A percentile compares a stretch with the other conserved stretches of the same genome.
These are phyloP conservation scores for Drosophila tristis DNA, from an alignment of 1,140 invertebrate genomes.

Conservation along the genomic window DNA sequence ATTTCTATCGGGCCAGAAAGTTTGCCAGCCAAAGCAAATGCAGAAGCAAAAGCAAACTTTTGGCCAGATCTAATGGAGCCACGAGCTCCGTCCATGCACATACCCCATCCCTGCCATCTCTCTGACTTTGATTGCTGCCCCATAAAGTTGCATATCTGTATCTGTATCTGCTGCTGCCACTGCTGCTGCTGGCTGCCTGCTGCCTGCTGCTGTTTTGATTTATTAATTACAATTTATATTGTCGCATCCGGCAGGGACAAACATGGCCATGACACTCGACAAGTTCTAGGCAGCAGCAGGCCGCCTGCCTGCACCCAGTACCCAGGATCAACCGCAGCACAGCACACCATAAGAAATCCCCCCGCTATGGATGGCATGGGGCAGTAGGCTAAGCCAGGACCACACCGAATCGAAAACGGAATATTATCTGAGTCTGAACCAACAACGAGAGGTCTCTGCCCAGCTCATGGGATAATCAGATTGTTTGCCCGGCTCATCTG, in stretches of 20 bases:
- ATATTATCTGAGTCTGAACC: not conserved
- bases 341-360: not conserved
- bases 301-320: too few relatives aligned
- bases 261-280: conserved; percentile 42
- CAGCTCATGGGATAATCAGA: conserved; percentile 11
- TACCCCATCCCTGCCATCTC: not conserved
- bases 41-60: conserved; percentile 28
- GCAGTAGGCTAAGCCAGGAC: not conserved
- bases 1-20: conserved; percentile 29
- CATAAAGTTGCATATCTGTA: conserved; percentile 42
- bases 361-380: not conserved
- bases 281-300: not conserved
- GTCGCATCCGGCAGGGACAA: conserved; percentile 43
- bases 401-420: too few relatives aligned
- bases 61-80: conserved; percentile 16
- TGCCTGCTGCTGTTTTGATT: conserved; percentile 67
- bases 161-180: too few relatives aligned
- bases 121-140: conserved; percentile 44
- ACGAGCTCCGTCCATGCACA: not conserved
- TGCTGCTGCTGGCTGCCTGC: conserved; percentile 10
- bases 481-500: not conserved
- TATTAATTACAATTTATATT: conserved; percentile 79
- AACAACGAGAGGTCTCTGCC: not conserved
- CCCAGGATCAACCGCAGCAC: not conserved
- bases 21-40: too few relatives aligned